Conservation (phyloP, 2,888 invertebrate genomes). For the Amiota mariae region DNA sequence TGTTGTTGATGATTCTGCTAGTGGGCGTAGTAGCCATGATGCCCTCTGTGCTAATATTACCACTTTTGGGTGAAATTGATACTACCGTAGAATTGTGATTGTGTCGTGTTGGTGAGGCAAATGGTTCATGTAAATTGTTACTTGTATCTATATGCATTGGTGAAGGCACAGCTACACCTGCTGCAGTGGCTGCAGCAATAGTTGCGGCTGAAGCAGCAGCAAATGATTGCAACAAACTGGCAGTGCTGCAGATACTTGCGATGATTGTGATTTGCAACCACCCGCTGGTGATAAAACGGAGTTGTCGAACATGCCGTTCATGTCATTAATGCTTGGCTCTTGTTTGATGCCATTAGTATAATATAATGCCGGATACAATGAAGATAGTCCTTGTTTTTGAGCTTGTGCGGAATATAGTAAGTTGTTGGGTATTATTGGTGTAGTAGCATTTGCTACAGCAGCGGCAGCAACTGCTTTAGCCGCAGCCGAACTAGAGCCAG, state of each 20-base stretch:
- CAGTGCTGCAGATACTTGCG: slow-evolving; percentile 38
- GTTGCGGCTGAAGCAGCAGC: slow-evolving; percentile 48
- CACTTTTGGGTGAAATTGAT: neutral
- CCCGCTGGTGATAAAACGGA: slow-evolving; percentile 26
- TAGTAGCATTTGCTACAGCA: neutral
- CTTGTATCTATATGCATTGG: slow-evolving; percentile 38
- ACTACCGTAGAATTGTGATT: neutral
- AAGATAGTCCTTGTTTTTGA: slow-evolving; percentile 40
- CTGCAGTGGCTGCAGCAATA: slow-evolving; percentile 41
- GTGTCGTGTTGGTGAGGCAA: neutral
- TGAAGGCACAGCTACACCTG: slow-evolving; percentile 48
- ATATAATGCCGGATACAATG: slow-evolving; percentile 60
- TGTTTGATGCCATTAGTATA: slow-evolving; percentile 52
- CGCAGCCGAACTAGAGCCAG: slow-evolving; percentile 28
- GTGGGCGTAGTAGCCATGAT: slow-evolving; percentile 46
- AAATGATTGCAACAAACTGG: slow-evolving; percentile 50
- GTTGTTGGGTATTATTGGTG: slow-evolving; percentile 17
- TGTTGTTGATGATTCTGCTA: slow-evolving; percentile 37
- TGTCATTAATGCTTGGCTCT: slow-evolving; percentile 42
- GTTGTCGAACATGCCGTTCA: neutral
- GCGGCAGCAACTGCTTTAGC: slow-evolving; percentile 38
- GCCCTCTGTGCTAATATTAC: too few relatives aligned
- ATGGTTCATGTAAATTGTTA: neutral
- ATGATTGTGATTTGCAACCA: slow-evolving; percentile 35
- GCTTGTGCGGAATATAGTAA: slow-evolving; percentile 18